Base-by-base conservation (phyloP, 2,113 vertebrate species). In the Clarias gariepinus region DNA sequence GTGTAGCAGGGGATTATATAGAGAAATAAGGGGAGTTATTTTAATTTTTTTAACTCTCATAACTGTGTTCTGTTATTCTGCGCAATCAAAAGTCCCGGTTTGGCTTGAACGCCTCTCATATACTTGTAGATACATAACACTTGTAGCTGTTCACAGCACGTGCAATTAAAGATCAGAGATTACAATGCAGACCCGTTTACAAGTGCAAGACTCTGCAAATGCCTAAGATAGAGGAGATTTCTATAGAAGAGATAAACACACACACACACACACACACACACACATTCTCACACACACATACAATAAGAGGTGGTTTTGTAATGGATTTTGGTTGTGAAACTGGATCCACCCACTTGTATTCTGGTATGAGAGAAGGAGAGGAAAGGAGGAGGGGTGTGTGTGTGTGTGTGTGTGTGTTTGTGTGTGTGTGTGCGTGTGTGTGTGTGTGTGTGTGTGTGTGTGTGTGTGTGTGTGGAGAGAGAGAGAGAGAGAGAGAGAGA, bases 321-420 rank as follows among this genome's bases (percentile, higher is more conserved):
- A 94, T 91, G 93, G 93, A 93, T 94, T 91, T 85, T 92, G 91
- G 92, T 89, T 87, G 81, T 89, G 93, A 94, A 95, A 95, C 93
- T 95, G 95, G 94, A 94, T 95, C 95, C 95, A 95, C 95, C 95
- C 94, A 96, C 95, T 94, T 83, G 57, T 83, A 79, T 71, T 88
- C 94, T 94, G 82, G 36, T 85, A 81, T 79, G 91, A 91, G 85
- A 85, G 85, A 76, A 80, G 84, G 82, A 89, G 85, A 86, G 83
- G 86, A 89, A 81, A 82, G 71, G 83, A 86, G 85, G 79, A 71
- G 78, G 93, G 93, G 92, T 47, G 93, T 92, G 91, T 57, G 74
- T 47, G 47, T 47, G 47, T 41, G 41, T 41, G 41, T 41, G 41
- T 3, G 3, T 3, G 3, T 3, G 3, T 3, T 0, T 3, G 3